phyloP scores from a whole-genome alignment of 2,888 invertebrate species.

The Liodrosophila aerea region DNA sequence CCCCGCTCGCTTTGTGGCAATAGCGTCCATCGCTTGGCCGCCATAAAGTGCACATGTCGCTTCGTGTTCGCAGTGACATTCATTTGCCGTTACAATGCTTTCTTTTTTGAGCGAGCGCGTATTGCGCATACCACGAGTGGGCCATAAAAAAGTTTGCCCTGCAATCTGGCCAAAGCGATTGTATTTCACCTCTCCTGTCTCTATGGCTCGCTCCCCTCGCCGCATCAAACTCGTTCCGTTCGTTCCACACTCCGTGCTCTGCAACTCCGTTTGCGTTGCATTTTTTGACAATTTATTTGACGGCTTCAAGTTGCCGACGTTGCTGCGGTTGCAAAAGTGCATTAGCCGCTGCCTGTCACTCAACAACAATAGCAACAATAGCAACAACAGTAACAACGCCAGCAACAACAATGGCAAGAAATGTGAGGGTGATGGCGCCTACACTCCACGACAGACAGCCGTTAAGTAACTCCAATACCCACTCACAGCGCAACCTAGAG shows the following conservation, averaged over 20 bases:
- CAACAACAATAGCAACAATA: conserved; percentile 31
- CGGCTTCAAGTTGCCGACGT: conserved; percentile 77
- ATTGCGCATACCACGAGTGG: conserved; percentile 48
- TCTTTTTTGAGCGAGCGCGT: conserved; percentile 46
- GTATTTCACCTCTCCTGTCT: conserved; percentile 57
- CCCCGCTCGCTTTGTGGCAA: conserved; percentile 37
- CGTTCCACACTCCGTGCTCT: neutral
- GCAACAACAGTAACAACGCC: conserved; percentile 6
- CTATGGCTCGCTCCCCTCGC: conserved; percentile 15
- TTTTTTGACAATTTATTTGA: conserved; percentile 75
- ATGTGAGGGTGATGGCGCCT: neutral
- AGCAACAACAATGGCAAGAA: neutral
- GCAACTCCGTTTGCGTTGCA: conserved; percentile 19
- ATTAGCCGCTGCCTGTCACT: conserved; percentile 79
- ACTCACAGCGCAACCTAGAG: too few species aligned
- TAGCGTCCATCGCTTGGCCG: conserved; percentile 57
- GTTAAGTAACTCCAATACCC: too few species aligned
- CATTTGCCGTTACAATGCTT: conserved; percentile 76
- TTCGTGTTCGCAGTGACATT: conserved; percentile 81
- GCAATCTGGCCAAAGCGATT: conserved; percentile 65
- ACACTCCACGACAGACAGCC: conserved; percentile 11
- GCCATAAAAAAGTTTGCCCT: conserved; percentile 54
- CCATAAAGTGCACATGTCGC: conserved; percentile 82
- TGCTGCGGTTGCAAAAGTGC: conserved; percentile 81
- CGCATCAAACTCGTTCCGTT: neutral